A percentile compares a stretch with the other conserved stretches of the same genome.
Conservation (phyloP, 2,113 vertebrate species). For the Pachycephala philippinensis region DNA sequence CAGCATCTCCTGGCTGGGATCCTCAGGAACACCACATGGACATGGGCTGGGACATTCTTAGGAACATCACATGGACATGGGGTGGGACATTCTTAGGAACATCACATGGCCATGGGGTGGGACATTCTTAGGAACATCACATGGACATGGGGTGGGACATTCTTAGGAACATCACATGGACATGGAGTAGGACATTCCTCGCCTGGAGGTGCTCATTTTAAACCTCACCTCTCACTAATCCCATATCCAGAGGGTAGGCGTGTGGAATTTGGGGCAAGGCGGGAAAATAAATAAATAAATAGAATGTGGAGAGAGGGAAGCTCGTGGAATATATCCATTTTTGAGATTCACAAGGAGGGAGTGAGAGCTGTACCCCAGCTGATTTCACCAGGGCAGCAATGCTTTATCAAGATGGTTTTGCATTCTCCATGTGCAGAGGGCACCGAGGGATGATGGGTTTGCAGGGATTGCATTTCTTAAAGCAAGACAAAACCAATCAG, state of each 20-base stretch:
- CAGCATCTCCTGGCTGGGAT: not conserved
- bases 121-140: not conserved
- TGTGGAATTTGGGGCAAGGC: not conserved
- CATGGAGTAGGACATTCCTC: not conserved
- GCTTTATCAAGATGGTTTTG: rapidly evolving
- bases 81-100: not conserved
- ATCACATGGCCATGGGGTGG: not conserved
- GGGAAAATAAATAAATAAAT: not conserved
- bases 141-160: not conserved
- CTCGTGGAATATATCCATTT: not conserved
- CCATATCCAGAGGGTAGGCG: not conserved
- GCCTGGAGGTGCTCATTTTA: not conserved
- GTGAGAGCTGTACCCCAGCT: not conserved
- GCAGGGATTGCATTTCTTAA: not conserved
- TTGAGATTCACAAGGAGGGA: not conserved
- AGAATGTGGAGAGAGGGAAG: rapidly evolving
- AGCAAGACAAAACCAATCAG: constrained; percentile 7
- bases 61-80: not conserved
- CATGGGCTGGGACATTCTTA: not conserved
- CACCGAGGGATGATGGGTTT: not conserved
- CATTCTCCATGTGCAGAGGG: not conserved
- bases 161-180: not conserved
- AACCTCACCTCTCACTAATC: not conserved
- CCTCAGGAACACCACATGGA: not conserved
- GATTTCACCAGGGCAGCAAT: not conserved